A percentile compares a stretch with the other conserved stretches of the same genome.
These are phyloP conservation scores for Rhagonycha lutea DNA, from an alignment of 2,888 invertebrate species.

Conservation along the genomic window DNA sequence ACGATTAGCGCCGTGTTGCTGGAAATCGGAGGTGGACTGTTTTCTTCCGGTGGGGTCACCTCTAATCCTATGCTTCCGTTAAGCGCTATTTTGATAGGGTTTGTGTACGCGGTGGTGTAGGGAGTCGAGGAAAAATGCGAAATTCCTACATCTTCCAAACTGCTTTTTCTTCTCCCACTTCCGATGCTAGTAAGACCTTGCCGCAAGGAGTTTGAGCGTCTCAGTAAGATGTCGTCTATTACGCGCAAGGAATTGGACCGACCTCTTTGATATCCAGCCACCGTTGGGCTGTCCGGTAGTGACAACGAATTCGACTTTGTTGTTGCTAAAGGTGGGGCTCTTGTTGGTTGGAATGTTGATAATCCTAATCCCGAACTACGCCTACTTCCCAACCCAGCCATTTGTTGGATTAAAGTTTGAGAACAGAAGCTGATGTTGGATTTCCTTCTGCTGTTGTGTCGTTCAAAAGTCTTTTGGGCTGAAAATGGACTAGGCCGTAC, in stretches of 20 bases:
- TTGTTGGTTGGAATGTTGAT: slow-evolving; percentile 65
- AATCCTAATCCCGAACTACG: slow-evolving; percentile 72
- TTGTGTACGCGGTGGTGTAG: slow-evolving; percentile 63
- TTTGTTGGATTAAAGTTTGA: slow-evolving; percentile 71
- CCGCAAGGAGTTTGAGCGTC: slow-evolving; percentile 82
- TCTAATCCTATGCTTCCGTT: slow-evolving; percentile 87
- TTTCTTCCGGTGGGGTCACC: slow-evolving; percentile 63
- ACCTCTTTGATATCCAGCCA: slow-evolving; percentile 77
- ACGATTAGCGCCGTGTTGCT: slow-evolving; percentile 61
- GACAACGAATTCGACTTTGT: slow-evolving; percentile 89
- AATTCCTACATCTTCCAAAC: slow-evolving; percentile 83
- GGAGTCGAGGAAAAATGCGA: slow-evolving; percentile 75
- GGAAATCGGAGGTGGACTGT: slow-evolving; percentile 58
- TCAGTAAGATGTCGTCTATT: slow-evolving; percentile 80
- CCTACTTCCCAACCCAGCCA: slow-evolving; percentile 65
- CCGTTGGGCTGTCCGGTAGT: slow-evolving; percentile 85
- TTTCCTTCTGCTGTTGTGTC: slow-evolving; percentile 87
- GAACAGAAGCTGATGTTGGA: slow-evolving; percentile 91
- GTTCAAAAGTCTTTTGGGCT: slow-evolving; percentile 91
- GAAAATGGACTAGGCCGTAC: slow-evolving; percentile 94
- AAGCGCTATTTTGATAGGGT: slow-evolving; percentile 82
- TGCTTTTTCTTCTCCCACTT: slow-evolving; percentile 72
- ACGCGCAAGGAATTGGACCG: slow-evolving; percentile 83
- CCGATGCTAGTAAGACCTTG: slow-evolving; percentile 76
- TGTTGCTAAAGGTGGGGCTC: slow-evolving; percentile 78